phyloP scores from a whole-genome alignment of 2,888 invertebrate species.

The Flexamia atlantica region DNA sequence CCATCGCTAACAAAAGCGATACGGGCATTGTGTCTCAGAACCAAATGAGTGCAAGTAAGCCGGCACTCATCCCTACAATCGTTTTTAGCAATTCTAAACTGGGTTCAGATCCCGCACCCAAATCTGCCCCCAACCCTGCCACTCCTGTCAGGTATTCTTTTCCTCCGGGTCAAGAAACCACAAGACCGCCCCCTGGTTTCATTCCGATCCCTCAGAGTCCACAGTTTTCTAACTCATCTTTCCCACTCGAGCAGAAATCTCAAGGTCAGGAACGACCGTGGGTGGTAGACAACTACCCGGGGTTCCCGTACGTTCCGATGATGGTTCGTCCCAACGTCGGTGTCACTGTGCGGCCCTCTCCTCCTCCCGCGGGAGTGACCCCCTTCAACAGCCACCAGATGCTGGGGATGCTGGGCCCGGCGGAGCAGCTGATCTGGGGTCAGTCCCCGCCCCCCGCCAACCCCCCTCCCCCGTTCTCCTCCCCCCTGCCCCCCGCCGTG shows the following conservation, averaged over 20 bases:
- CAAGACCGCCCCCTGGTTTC: constrained; percentile 41
- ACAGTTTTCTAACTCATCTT: background rate
- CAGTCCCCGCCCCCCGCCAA: background rate
- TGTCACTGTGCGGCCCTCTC: background rate
- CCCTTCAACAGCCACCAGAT: background rate
- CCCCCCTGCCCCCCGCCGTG: background rate
- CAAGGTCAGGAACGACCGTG: background rate
- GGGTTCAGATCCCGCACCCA: background rate
- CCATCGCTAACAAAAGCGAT: background rate
- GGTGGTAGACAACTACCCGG: background rate
- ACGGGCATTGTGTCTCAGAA: background rate
- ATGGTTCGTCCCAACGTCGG: background rate
- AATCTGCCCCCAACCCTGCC: background rate
- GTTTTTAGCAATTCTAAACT: constrained; percentile 35
- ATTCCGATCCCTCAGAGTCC: constrained; percentile 30
- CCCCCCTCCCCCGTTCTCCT: background rate
- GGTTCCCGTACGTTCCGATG: background rate
- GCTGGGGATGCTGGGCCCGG: constrained; percentile 9
- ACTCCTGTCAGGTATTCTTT: background rate
- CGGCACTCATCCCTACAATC: constrained; percentile 21
- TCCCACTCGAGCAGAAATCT: constrained; percentile 17
- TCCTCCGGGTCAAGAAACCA: constrained; percentile 6
- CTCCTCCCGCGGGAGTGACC: background rate
- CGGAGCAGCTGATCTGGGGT: constrained; percentile 48
- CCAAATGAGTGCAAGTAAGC: background rate